Base-by-base conservation (phyloP, 35 echinoderm and acorn worm species). In the Nesometra sesokonis region DNA sequence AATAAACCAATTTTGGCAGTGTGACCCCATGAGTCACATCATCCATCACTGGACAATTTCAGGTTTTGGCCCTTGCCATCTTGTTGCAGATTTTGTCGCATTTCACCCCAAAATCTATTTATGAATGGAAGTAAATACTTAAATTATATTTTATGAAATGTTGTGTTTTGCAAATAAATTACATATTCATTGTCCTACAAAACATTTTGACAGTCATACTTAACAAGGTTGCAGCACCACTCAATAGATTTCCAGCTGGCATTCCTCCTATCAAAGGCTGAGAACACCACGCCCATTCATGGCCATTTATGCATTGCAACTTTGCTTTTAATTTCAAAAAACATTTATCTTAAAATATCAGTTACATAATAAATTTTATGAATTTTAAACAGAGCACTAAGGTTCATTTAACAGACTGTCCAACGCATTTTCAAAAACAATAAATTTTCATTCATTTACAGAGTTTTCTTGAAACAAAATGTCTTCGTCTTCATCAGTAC, bases 1-100 rank as follows among this genome's bases (percentile, higher is more conserved):
- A n/a, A n/a, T n/a, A n/a, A n/a, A 21, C 93, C 80, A 36, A 83
- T 89, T 31, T 93, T 93, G 2, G 87, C 91, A 85, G 85, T 93
- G 29, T 93, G 84, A n/a, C 91, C 91, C 57, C 85, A 89, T 29
- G 79, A 87, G 39, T 90, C 88, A 77, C 93, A 94, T 15, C 93
- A 52, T 15, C 93, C 93, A 84, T 94, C 93, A 23, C 86, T 89
- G 17, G 52, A 78, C 11, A 94, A 29, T 36, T 30, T 77, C 0
- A 32, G 76, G 35, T 37, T 31, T 35, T 78, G 36, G 17, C 27
- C 37, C 31, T 30, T 37, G 19, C 17, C 7, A 1, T 5, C 21
- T 67, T 67, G 23, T 67, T 13, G 23, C 23, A 67, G 9, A 2
- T 67, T 11, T 27, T n/a, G n/a, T 1, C 52, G 9, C 52, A 67